These are phyloP conservation scores for Sminthopsis crassicaudata DNA, from an alignment of 2,113 vertebrate genomes.

Conservation along the genomic window DNA sequence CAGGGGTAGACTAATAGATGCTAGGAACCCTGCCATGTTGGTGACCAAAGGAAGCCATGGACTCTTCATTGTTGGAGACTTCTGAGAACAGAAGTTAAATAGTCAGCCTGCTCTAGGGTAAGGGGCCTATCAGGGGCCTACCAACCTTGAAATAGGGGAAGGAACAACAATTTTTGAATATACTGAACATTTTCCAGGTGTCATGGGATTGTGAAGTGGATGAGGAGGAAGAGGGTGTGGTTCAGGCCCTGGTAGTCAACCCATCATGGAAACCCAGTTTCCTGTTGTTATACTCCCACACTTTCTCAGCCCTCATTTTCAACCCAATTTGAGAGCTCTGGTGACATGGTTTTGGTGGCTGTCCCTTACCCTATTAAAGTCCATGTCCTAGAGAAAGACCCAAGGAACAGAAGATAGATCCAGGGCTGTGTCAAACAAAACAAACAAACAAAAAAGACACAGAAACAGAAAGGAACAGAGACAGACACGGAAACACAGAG, in stretches of 20 bases:
- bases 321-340: constrained; percentile 9
- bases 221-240: not conserved
- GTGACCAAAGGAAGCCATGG: not conserved
- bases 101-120: not conserved
- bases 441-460: not conserved
- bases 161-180: not conserved
- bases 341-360: not conserved
- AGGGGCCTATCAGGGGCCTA: not conserved
- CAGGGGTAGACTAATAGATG: not conserved
- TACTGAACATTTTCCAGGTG: not conserved
- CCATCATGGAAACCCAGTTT: constrained; percentile 69
- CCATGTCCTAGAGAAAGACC: not conserved
- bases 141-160: not conserved
- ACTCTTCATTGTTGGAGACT: not conserved
- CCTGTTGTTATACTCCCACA: constrained; percentile 54
- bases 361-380: not conserved
- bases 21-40: not conserved
- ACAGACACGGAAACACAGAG: not conserved
- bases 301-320: constrained; percentile 51
- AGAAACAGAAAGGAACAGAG: not conserved
- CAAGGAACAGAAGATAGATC: not conserved
- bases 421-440: not conserved
- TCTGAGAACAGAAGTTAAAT: not conserved
- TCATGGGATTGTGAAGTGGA: not conserved
- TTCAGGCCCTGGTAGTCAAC: not conserved